A percentile compares a stretch with the other conserved stretches of the same genome.
These are phyloP conservation scores for Apostichopus japonicus DNA, from an alignment of 35 echinoderm and acorn worm species.

Conservation along the genomic window DNA sequence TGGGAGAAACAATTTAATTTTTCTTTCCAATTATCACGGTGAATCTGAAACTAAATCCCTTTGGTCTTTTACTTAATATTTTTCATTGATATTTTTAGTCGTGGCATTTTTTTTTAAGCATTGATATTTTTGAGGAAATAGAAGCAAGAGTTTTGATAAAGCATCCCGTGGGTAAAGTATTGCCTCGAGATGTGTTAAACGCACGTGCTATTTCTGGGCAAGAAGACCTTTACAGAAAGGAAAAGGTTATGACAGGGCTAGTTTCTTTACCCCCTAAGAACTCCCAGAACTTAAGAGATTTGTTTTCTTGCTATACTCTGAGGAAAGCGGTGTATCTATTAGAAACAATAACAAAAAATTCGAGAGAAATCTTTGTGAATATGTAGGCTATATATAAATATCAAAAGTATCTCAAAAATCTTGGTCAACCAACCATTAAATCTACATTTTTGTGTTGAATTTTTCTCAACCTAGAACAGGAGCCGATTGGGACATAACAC, in stretches of 20 bases:
- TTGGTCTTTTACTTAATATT: neutral
- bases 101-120: neutral
- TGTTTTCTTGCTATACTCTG: neutral
- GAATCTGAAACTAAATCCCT: slow-evolving; percentile 28
- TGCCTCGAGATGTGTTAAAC: neutral
- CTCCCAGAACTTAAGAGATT: neutral
- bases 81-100: neutral
- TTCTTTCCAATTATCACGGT: slow-evolving; percentile 49
- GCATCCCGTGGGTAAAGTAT: slow-evolving; percentile 17
- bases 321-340: neutral
- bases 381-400: too few relatives aligned
- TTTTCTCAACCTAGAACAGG: too few relatives aligned
- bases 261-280: neutral
- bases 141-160: neutral
- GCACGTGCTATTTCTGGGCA: slow-evolving; percentile 10
- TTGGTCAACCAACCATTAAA: too few relatives aligned
- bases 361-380: neutral
- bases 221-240: neutral
- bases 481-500: too few relatives aligned
- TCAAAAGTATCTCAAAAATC: too few relatives aligned
- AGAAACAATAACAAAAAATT: neutral
- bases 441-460: too few relatives aligned
- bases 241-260: neutral
- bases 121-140: slow-evolving; percentile 33
- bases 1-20: slow-evolving; percentile 52